Conservation (phyloP, 2,888 invertebrate genomes). For the Hipparchia sbordonii region DNA sequence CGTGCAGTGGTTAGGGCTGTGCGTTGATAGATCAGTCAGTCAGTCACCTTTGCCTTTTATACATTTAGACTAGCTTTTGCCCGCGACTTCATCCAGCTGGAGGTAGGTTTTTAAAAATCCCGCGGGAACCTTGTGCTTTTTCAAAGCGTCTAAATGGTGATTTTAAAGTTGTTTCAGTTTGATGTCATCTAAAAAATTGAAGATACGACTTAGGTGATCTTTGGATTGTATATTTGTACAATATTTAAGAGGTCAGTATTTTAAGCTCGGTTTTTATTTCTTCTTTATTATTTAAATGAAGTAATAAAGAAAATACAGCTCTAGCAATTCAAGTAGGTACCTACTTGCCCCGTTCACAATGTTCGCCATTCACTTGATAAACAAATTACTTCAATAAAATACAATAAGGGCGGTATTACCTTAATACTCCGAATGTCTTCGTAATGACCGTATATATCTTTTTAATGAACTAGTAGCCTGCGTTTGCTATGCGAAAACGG, state of each 20-base stretch:
- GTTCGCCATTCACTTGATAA: slow-evolving; percentile 33
- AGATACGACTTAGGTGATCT: too few species aligned
- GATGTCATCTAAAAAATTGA: too few species aligned
- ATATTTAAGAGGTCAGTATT: not conserved
- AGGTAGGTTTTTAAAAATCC: too few species aligned
- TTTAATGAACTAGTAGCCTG: slow-evolving; percentile 74
- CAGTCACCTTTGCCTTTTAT: too few species aligned
- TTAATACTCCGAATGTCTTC: slow-evolving; percentile 63
- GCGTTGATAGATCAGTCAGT: too few species aligned
- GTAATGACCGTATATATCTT: slow-evolving; percentile 77
- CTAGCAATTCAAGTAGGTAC: not conserved
- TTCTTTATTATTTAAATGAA: not conserved
- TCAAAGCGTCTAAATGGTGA: too few species aligned
- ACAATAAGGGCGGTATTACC: slow-evolving; percentile 55
- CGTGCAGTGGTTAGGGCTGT: too few species aligned
- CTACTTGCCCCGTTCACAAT: slow-evolving; percentile 1
- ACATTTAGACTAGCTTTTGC: too few species aligned
- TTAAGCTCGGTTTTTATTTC: not conserved
- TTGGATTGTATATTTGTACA: too few species aligned
- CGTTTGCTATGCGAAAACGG: slow-evolving; percentile 64
- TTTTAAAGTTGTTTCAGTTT: too few species aligned
- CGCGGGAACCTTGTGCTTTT: too few species aligned
- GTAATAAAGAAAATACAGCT: slow-evolving; percentile 2
- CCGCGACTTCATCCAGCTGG: too few species aligned
- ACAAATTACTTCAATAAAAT: slow-evolving; percentile 54